Evolutionary conservation across 2,797 vertebrate genomes (phyloP), one percentile per base, ranked within the genome.

Genomic region (Leuciscus waleckii): DNA sequence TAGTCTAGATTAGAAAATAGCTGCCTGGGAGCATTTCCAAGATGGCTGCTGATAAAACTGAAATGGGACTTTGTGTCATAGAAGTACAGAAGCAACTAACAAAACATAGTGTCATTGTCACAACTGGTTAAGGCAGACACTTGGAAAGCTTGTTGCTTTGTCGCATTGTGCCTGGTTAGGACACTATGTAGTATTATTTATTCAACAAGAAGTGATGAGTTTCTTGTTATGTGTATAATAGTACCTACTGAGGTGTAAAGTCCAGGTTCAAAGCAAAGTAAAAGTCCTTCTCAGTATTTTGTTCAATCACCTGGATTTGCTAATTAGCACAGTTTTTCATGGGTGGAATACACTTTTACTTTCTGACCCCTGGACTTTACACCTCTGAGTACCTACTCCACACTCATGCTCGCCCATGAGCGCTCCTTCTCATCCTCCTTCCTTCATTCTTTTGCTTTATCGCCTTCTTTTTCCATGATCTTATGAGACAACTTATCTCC

Each of bases 401-500:
- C 74, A 86, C 81, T 85, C 79, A 83, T 87, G 87, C 87, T 83
- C 76, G 69, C 82, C 84, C 77, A 82, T 87, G 87, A 88, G 80
- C 87, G 85, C 79, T 67, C 82, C 54, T 87, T 88, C 79, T 79
- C 35, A 69, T 85, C 61, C 79, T 89, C 74, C 61, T 85, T 81
- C n/a, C 89, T 73, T 76, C 67, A 19, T 39, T 32, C 82, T 77
- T 56, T 77, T 67, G 21, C 35, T 69, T 81, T 65, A 86, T 76
- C 43, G 21, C 75, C 84, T 81, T 74, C 58, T 35, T 73, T 87
- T 79, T 87, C 90, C 81, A 54, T 75, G 46, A 73, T 87, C 67
- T 87, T 87, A 85, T 83, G 77, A 91, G 93, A 88, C 89, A 77
- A 88, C 81, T 84, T 85, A 85, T 88, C 85, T 82, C 81, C 61